A percentile compares a stretch with the other conserved stretches of the same genome.
Evolutionary conservation across 2,113 vertebrate species (phyloP).

Genomic region (Pogona vitticeps): DNA sequence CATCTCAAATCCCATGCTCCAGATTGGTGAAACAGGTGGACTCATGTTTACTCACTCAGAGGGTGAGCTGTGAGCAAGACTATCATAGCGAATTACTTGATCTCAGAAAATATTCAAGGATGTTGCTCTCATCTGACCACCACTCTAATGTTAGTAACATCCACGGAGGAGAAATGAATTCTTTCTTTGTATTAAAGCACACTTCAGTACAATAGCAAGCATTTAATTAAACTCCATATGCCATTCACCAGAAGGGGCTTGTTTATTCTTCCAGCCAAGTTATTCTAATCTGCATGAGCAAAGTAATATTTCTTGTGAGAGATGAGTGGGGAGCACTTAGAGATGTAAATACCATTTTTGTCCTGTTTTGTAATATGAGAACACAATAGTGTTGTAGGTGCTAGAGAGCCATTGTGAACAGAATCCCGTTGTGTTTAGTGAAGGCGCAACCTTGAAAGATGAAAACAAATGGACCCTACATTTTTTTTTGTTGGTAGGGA

Average conservation of each 20-base stretch:
- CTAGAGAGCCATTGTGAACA: background rate
- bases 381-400: background rate
- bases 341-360: background rate
- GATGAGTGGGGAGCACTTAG: background rate
- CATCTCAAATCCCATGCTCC: background rate
- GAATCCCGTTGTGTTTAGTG: background rate
- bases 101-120: background rate
- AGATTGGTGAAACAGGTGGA: background rate
- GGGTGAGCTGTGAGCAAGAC: background rate
- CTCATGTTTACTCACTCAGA: background rate
- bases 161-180: too few species aligned
- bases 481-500: background rate
- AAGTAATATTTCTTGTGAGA: background rate
- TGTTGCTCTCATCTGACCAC: background rate
- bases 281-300: background rate
- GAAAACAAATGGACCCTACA: background rate
- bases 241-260: background rate
- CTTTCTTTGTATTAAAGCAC: background rate
- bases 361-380: background rate
- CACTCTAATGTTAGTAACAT: background rate
- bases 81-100: background rate
- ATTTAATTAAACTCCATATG: conserved; percentile 7
- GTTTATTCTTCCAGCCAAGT: background rate
- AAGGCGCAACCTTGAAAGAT: background rate
- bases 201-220: background rate